Conservation (phyloP, 1,140 invertebrate genomes). For the Frieseomelitta varia region DNA sequence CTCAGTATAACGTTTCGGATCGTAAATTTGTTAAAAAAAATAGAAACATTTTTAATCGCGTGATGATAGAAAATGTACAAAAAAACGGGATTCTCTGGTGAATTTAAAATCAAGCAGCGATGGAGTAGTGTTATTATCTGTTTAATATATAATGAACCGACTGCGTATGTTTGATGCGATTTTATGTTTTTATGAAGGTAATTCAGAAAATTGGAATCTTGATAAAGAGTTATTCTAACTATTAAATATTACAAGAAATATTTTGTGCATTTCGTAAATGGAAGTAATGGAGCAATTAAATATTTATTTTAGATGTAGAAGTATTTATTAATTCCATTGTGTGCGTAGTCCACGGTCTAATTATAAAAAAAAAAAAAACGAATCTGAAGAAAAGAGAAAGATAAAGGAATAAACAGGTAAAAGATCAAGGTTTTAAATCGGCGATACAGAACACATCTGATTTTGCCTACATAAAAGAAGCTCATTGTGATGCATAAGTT, state of each 20-base stretch:
- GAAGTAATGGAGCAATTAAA: no score
- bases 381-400: no score
- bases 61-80: not conserved
- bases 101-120: not conserved
- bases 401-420: not conserved
- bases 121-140: not conserved
- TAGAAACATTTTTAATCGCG: not conserved
- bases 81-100: not conserved
- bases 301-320: no score
- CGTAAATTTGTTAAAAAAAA: not conserved
- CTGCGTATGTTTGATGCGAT: no score
- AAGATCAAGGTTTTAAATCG: not conserved
- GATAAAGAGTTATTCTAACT: no score
- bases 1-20: not conserved
- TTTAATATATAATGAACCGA: not conserved
- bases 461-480: conserved; percentile 3
- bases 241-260: no score
- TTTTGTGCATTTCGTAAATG: no score
- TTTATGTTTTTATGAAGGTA: no score
- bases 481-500: conserved; percentile 36
- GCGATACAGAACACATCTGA: not conserved
- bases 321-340: no score
- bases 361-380: not conserved
- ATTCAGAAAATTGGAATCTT: no score
- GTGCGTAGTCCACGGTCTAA: no score